These are phyloP conservation scores for Clistopyga incitator DNA, from an alignment of 2,888 invertebrate genomes.

Conservation along the genomic window DNA sequence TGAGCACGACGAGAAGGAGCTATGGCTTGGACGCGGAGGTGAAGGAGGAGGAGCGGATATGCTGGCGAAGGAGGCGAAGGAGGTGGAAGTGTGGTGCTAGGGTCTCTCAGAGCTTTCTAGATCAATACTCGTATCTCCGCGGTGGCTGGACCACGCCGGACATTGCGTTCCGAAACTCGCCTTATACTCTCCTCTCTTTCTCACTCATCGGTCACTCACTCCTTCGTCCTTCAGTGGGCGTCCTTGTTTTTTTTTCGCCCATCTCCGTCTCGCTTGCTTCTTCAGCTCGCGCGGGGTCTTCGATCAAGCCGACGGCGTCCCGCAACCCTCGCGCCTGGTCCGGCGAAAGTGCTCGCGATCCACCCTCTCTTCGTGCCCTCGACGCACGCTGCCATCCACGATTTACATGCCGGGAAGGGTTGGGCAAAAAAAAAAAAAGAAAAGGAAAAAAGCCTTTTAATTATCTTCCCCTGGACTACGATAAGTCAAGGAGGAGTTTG, in stretches of 20 bases:
- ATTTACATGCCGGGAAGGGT: conserved; percentile 68
- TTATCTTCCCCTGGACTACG: conserved; percentile 66
- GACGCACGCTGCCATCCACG: conserved; percentile 48
- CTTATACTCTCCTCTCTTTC: conserved; percentile 70
- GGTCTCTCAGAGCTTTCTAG: conserved; percentile 77
- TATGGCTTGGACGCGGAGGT: conserved; percentile 63
- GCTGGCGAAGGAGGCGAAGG: conserved; percentile 67
- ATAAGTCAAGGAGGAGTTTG: conserved; percentile 67
- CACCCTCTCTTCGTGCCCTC: conserved; percentile 43
- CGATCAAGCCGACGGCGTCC: conserved; percentile 64
- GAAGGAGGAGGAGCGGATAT: conserved; percentile 70
- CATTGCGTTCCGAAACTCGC: conserved; percentile 82
- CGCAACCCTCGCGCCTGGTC: conserved; percentile 45
- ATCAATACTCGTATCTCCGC: conserved; percentile 84
- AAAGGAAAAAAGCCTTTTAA: conserved; percentile 67
- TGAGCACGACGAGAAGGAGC: conserved; percentile 70
- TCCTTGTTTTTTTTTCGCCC: background rate
- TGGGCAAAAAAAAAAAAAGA: conserved; percentile 17
- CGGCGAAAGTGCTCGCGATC: conserved; percentile 54
- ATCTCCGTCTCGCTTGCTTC: conserved; percentile 41
- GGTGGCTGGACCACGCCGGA: conserved; percentile 83
- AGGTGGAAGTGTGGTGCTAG: conserved; percentile 58
- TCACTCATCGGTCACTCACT: conserved; percentile 19
- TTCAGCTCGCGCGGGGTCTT: conserved; percentile 57
- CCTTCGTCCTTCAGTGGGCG: conserved; percentile 55